Conservation (phyloP, 2,797 vertebrate species). For the Parambassis ranga region DNA sequence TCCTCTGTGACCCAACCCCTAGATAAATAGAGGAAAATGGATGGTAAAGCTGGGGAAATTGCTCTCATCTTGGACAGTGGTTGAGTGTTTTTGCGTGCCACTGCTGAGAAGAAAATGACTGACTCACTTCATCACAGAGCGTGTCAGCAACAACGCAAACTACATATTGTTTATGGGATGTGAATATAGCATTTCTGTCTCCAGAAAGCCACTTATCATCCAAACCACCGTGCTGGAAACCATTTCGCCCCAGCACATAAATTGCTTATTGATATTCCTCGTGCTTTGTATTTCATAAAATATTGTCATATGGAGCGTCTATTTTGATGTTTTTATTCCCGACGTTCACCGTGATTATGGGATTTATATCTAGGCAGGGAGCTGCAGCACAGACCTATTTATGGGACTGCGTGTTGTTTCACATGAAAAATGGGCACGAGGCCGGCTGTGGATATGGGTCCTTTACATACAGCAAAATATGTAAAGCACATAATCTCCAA, state of each 20-base stretch:
- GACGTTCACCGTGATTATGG: constrained; percentile 12
- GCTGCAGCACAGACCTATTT: constrained; percentile 9
- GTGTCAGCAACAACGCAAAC: background rate
- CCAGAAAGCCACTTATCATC: background rate
- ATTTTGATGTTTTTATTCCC: constrained; percentile 15
- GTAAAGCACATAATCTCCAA: no score
- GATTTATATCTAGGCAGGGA: constrained; percentile 25
- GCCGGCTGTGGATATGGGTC: background rate
- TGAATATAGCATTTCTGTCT: background rate
- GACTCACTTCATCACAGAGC: background rate
- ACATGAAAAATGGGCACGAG: constrained; percentile 14
- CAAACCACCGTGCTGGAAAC: constrained; percentile 1
- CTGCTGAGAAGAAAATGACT: background rate
- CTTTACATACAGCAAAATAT: no score
- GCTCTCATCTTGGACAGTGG: background rate
- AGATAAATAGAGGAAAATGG: no score
- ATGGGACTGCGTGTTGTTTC: constrained; percentile 12
- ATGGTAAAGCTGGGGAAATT: no score
- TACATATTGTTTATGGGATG: background rate
- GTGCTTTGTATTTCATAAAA: background rate
- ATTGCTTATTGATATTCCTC: constrained; percentile 31
- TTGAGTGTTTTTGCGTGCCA: background rate
- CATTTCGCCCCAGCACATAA: background rate
- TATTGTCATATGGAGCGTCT: constrained; percentile 1
- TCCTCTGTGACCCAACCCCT: no score